phyloP scores from a whole-genome alignment of 1,140 invertebrate species.

The Drosophila tropicalis region DNA sequence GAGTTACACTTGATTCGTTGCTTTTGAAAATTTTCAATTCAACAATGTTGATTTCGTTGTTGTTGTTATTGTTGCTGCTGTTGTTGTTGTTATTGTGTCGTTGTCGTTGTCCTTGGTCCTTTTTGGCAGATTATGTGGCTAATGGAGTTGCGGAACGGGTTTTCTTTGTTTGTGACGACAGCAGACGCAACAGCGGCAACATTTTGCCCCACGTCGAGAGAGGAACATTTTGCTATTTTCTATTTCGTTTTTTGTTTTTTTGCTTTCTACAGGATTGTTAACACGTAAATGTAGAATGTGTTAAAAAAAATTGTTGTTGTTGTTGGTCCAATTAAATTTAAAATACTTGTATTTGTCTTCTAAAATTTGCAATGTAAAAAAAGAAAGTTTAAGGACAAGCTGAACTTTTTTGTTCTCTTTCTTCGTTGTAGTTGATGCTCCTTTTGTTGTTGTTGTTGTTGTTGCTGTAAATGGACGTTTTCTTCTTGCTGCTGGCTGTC shows the following conservation, averaged over 20 bases:
- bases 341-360: constrained; percentile 2
- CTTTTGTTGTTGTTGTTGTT: not conserved
- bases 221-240: constrained; percentile 47
- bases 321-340: not conserved
- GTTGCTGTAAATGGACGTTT: constrained; percentile 13
- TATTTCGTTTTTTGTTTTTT: not conserved
- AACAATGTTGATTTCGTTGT: constrained; percentile 46
- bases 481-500: constrained; percentile 1
- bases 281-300: no score
- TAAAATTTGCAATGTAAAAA: not conserved
- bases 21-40: constrained; percentile 28
- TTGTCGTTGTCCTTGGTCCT: constrained; percentile 26
- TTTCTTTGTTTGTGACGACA: constrained; percentile 73
- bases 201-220: constrained; percentile 46
- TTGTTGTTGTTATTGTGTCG: constrained; percentile 28
- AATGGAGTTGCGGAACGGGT: constrained; percentile 50
- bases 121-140: constrained; percentile 11
- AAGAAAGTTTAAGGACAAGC: not conserved
- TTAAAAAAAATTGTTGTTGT: no score
- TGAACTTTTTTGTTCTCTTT: not conserved
- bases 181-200: constrained; percentile 69
- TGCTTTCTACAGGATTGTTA: not conserved
- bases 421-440: not conserved
- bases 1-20: constrained; percentile 1
- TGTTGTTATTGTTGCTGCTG: constrained; percentile 15